Conservation (phyloP, 2,113 vertebrate genomes). For the rabbit (Oryctolagus cuniculus) region DNA sequence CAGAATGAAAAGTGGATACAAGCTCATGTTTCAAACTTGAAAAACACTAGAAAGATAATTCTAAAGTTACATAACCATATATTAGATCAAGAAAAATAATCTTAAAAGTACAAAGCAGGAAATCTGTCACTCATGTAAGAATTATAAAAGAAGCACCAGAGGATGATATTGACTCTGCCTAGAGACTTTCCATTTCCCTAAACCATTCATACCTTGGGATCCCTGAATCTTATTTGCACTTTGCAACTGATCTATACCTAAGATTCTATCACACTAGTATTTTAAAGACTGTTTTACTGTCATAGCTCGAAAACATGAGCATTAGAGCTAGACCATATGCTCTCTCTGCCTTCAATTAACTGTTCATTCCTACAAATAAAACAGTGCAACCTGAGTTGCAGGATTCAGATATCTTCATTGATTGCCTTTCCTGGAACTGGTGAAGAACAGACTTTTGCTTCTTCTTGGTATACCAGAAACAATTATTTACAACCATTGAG, state of each 20-base stretch:
- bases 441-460: background rate
- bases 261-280: background rate
- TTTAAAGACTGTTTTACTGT: background rate
- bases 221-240: background rate
- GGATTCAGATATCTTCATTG: background rate
- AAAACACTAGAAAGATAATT: conserved; percentile 26
- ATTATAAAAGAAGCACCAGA: background rate
- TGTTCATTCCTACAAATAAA: background rate
- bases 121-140: background rate
- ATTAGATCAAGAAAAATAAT: background rate
- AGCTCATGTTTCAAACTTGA: background rate
- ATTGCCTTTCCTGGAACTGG: background rate
- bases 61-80: conserved; percentile 17
- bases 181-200: background rate
- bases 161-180: background rate
- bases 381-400: background rate
- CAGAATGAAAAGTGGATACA: background rate
- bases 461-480: background rate
- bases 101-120: background rate
- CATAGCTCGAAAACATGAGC: conserved; percentile 17
- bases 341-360: conserved; percentile 10
- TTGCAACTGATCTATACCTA: background rate
- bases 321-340: background rate
- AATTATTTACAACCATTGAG: conserved; percentile 1
- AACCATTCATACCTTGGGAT: background rate